Conservation (phyloP, 2,888 invertebrate species). For the Meteorus cinctellus region DNA sequence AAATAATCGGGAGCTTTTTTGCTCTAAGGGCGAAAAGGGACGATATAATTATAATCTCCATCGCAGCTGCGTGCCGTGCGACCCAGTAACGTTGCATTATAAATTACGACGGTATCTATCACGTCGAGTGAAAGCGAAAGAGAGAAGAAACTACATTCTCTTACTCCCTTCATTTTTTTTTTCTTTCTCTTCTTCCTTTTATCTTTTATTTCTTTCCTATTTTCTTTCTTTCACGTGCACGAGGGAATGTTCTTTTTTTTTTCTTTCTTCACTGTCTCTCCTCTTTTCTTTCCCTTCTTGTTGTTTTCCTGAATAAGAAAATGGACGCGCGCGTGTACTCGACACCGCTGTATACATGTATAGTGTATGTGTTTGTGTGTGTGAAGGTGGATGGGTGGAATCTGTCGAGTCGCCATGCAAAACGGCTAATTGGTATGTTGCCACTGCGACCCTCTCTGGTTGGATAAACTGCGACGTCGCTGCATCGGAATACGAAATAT, state of each 20-base stretch:
- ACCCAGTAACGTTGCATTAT: conserved; percentile 48
- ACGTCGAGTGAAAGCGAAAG: conserved; percentile 40
- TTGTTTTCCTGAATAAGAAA: conserved; percentile 40
- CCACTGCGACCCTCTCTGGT: conserved; percentile 53
- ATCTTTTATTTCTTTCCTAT: background rate
- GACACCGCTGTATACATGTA: conserved; percentile 32
- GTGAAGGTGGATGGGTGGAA: conserved; percentile 12
- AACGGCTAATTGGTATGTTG: conserved; percentile 66
- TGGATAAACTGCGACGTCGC: conserved; percentile 59
- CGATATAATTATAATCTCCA: conserved; percentile 34
- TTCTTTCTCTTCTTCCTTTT: conserved; percentile 22
- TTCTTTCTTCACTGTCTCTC: conserved; percentile 10
- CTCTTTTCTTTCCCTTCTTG: conserved; percentile 13
- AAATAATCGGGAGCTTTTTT: conserved; percentile 1
- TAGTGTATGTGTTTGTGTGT: background rate
- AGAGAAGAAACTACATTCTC: conserved; percentile 9
- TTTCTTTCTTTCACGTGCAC: conserved; percentile 15
- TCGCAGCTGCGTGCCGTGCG: conserved; percentile 32
- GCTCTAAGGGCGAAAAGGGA: background rate
- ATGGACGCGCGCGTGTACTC: conserved; percentile 34
- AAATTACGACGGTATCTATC: conserved; percentile 50
- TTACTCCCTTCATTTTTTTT: conserved; percentile 24
- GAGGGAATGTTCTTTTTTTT: conserved; percentile 12
- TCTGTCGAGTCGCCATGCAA: conserved; percentile 55
- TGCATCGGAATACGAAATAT: conserved; percentile 61